These are phyloP conservation scores for Echiichthys vipera DNA, from an alignment of 2,797 vertebrate genomes.

Conservation along the genomic window DNA sequence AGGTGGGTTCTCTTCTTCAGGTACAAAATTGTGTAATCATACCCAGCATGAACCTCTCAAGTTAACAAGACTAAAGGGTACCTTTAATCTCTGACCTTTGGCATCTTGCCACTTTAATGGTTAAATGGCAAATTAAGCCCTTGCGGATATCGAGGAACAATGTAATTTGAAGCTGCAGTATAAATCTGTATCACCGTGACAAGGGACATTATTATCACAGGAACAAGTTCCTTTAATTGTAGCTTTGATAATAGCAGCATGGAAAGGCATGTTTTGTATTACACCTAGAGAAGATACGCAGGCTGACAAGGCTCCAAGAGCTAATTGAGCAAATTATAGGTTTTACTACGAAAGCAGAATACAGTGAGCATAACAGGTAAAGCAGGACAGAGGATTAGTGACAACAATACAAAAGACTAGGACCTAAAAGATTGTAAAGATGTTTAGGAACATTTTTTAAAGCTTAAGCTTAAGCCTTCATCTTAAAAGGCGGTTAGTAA, in stretches of 20 bases:
- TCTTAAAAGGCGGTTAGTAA: constrained; percentile 2
- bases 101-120: constrained; percentile 32
- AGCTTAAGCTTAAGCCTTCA: neutral
- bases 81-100: constrained; percentile 52
- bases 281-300: neutral
- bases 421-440: neutral
- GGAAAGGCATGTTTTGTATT: neutral
- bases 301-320: neutral
- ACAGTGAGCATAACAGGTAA: neutral
- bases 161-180: constrained; percentile 9
- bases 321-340: neutral
- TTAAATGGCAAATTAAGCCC: constrained; percentile 32
- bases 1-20: constrained; percentile 12
- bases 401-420: neutral
- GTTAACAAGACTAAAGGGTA: constrained; percentile 44
- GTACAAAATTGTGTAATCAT: constrained; percentile 58
- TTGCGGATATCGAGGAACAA: constrained; percentile 45
- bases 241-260: constrained; percentile 2
- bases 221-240: neutral
- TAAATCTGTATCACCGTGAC: constrained; percentile 24
- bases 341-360: neutral
- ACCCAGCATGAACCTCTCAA: constrained; percentile 33
- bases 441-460: neutral
- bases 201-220: constrained; percentile 3
- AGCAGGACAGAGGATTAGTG: neutral